Evolutionary conservation across 2,113 vertebrate species (phyloP), one percentile per base, ranked within the genome.

Genomic region (Cryptomyrus ogoouensis): DNA sequence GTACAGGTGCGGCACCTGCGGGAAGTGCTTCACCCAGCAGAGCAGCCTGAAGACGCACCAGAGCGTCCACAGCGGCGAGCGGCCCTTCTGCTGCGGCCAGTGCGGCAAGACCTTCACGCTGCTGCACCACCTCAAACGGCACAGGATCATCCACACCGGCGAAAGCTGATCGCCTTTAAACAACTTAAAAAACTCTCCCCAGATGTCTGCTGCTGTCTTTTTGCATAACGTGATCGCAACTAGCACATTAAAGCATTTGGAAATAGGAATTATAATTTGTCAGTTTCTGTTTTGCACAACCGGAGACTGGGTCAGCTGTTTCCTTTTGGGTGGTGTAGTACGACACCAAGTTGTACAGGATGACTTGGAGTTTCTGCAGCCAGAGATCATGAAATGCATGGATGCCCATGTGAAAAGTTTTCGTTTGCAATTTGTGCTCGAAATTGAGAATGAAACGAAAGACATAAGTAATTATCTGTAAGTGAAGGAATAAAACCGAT

Each of bases 31-130:
- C 80, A 89, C 89, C 2, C 89, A 89, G 80, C 89, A 89, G 46
- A 89, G 89, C 80, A 89, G 89, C 42, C 89, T 89, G 31, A 89
- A 89, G 24, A 89, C 89, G 7, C 89, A 89, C 52, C 89, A 89
- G 50, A 89, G 89, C 24, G 89, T 89, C 1, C 89, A 89, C 89
- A 89, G 77, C 1, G 89, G 89, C 0, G 89, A 83, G 24, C 52
- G 89, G 3, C 89, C 89, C 21, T 89, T 89, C 52, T 56, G 89
- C 52, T 89, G 89, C 53, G 2, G 50, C 10, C 89, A 89, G 77
- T 89, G 89, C 5, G 89, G 89, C 3, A 89, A 89, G 89, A 89
- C 77, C 39, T 89, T 89, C 80, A 89, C 89, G 0, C 52, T 89
- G 5, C 77, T 89, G 49, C 89, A 89, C 21, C 89, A 89, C 19